phyloP scores from a whole-genome alignment of 2,113 vertebrate species.

The Ailuropoda melanoleuca region DNA sequence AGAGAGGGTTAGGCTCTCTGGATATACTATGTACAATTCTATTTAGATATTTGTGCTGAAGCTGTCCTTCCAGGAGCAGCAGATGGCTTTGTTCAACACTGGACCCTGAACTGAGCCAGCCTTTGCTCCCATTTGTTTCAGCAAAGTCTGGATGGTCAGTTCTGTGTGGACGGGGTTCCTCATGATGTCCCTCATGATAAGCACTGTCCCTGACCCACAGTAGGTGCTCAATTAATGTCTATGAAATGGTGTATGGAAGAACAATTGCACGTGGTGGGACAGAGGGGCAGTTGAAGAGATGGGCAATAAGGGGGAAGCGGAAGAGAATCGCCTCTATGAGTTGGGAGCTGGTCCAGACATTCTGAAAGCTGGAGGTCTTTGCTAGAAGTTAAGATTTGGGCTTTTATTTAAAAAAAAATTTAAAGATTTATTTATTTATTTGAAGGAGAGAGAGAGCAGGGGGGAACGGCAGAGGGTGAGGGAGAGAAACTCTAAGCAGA shows the following conservation, averaged over 20 bases:
- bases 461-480: not conserved
- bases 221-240: not conserved
- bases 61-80: not conserved
- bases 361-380: not conserved
- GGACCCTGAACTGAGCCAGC: not conserved
- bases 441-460: not conserved
- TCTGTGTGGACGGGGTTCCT: not conserved
- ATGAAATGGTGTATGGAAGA: not conserved
- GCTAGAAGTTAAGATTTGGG: not conserved
- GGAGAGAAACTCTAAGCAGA: not conserved
- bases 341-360: not conserved
- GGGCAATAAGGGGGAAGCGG: not conserved
- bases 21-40: not conserved
- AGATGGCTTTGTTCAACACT: not conserved
- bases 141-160: not conserved
- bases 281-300: not conserved
- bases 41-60: not conserved
- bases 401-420: not conserved
- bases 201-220: not conserved
- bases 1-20: not conserved
- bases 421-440: not conserved
- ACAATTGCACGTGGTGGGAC: not conserved
- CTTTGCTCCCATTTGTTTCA: not conserved
- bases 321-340: not conserved
- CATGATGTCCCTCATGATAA: not conserved